Evolutionary conservation across 2,113 vertebrate genomes (phyloP).

Genomic region (Pleuronectes platessa): DNA sequence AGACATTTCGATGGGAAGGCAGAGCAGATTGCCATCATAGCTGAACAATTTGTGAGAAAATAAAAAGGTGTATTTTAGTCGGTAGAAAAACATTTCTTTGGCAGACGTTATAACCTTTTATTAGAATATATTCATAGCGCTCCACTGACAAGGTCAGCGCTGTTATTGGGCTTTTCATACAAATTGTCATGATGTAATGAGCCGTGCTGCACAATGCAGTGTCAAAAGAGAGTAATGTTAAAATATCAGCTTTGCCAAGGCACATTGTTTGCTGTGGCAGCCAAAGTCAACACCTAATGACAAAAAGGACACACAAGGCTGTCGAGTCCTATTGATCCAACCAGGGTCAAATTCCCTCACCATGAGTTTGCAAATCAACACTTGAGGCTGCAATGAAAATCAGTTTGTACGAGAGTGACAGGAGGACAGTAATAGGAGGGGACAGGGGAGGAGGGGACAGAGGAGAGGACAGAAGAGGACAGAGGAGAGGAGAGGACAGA

Average conservation of each 20-base stretch:
- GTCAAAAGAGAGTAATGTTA: slow-evolving; percentile 14
- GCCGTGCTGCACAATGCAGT: not conserved
- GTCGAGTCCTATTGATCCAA: slow-evolving; percentile 46
- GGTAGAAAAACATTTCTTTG: slow-evolving; percentile 3
- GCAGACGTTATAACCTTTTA: not conserved
- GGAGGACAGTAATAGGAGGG: not conserved
- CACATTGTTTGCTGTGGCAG: slow-evolving; percentile 31
- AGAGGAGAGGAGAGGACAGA: slow-evolving; percentile 2
- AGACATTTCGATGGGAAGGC: slow-evolving; percentile 9
- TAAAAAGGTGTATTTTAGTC: not conserved
- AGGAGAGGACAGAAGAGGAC: not conserved
- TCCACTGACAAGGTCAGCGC: slow-evolving; percentile 39
- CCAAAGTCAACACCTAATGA: slow-evolving; percentile 47
- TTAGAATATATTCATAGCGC: slow-evolving; percentile 37
- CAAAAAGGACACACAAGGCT: slow-evolving; percentile 33
- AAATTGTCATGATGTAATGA: slow-evolving; percentile 37
- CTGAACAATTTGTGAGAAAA: not conserved
- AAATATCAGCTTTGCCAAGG: slow-evolving; percentile 16
- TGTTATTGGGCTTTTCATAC: slow-evolving; percentile 38
- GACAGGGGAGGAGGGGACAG: not conserved
- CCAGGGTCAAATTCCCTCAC: slow-evolving; percentile 39
- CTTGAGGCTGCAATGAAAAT: not conserved
- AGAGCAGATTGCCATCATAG: not conserved
- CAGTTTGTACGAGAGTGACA: not conserved
- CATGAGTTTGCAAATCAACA: not conserved